Conservation (phyloP, 2,888 invertebrate species). For the Hyalella azteca region DNA sequence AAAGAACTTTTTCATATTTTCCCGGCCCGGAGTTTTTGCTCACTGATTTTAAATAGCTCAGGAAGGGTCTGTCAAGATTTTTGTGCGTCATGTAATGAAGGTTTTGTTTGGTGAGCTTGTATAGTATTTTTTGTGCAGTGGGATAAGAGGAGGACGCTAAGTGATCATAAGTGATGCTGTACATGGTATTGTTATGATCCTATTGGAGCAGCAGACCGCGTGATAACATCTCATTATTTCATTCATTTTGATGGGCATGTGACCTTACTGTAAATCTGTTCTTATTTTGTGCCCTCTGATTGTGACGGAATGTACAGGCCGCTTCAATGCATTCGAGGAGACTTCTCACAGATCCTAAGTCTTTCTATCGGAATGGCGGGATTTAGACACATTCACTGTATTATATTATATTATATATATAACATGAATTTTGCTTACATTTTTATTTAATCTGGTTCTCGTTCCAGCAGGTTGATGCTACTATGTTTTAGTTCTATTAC, state of each 20-base stretch:
- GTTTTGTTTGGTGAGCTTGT: slow-evolving; percentile 24
- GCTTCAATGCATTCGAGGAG: too few relatives aligned
- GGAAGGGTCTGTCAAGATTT: slow-evolving; percentile 30
- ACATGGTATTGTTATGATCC: not conserved
- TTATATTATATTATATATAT: too few relatives aligned
- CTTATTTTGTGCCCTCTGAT: too few relatives aligned
- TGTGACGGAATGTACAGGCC: too few relatives aligned
- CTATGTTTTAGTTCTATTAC: too few relatives aligned
- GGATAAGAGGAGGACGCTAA: slow-evolving; percentile 1
- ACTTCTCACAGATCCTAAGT: too few relatives aligned
- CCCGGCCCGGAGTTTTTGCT: slow-evolving; percentile 30
- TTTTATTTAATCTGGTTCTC: too few relatives aligned
- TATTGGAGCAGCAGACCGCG: not conserved
- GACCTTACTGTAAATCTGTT: too few relatives aligned
- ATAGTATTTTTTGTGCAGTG: not conserved
- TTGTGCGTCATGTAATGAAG: slow-evolving; percentile 20
- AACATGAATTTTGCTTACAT: too few relatives aligned
- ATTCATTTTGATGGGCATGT: slow-evolving; percentile 11
- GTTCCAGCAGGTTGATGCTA: too few relatives aligned
- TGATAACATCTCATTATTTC: not conserved
- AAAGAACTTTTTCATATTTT: slow-evolving; percentile 22
- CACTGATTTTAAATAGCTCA: not conserved
- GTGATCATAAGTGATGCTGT: slow-evolving; percentile 20
- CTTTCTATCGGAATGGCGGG: too few relatives aligned
- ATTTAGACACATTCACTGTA: too few relatives aligned